These are phyloP conservation scores for Aethina tumida DNA, from an alignment of 1,140 invertebrate species.

Conservation along the genomic window DNA sequence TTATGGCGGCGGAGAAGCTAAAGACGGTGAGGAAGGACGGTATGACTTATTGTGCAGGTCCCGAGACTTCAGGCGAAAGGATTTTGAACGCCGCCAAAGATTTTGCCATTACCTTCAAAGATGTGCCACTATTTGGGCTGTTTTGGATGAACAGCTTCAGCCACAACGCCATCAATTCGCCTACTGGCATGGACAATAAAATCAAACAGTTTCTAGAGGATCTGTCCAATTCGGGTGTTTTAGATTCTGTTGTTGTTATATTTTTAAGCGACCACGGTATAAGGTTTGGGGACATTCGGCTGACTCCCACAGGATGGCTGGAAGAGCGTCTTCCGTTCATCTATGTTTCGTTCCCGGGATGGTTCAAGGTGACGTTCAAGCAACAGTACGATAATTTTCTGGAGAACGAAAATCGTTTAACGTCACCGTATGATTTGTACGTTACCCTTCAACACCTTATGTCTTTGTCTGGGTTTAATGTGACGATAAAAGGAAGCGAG, in stretches of 20 bases:
- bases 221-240: slow-evolving; percentile 28
- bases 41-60: slow-evolving; percentile 44
- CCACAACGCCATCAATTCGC: slow-evolving; percentile 52
- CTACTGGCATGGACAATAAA: slow-evolving; percentile 45
- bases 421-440: slow-evolving; percentile 66
- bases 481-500: slow-evolving; percentile 32
- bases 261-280: slow-evolving; percentile 82
- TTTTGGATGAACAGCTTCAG: slow-evolving; percentile 62
- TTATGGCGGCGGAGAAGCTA: slow-evolving; percentile 46
- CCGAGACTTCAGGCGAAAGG: slow-evolving; percentile 41
- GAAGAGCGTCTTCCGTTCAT: slow-evolving; percentile 77
- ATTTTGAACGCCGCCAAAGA: slow-evolving; percentile 49
- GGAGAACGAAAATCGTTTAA: slow-evolving; percentile 53
- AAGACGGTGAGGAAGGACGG: slow-evolving; percentile 32
- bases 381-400: slow-evolving; percentile 48
- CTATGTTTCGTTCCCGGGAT: slow-evolving; percentile 58
- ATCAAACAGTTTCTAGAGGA: slow-evolving; percentile 42
- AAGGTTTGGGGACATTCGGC: slow-evolving; percentile 62
- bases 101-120: slow-evolving; percentile 47
- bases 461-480: slow-evolving; percentile 35
- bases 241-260: slow-evolving; percentile 52
- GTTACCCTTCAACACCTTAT: slow-evolving; percentile 45
- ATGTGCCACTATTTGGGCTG: slow-evolving; percentile 52
- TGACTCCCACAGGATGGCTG: slow-evolving; percentile 66
- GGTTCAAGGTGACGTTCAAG: slow-evolving; percentile 48